phyloP scores from a whole-genome alignment of 2,113 vertebrate species.

The Paradoxurus hermaphroditus region DNA sequence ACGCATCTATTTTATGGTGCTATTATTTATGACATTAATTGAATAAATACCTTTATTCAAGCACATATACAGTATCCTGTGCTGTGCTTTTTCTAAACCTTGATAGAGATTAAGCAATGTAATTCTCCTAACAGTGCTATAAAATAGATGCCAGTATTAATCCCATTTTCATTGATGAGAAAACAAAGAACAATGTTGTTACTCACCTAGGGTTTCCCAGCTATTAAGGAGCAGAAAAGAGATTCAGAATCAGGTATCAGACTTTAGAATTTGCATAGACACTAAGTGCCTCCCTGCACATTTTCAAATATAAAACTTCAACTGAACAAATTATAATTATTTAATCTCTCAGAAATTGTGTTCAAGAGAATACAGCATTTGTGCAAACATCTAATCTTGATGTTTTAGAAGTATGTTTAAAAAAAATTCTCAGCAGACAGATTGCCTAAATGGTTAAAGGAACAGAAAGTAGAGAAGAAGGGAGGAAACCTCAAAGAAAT shows the following conservation, averaged over 20 bases:
- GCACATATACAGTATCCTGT: not conserved
- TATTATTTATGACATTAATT: slow-evolving; percentile 1
- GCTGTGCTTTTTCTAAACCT: not conserved
- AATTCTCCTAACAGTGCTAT: not conserved
- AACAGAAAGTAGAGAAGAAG: not conserved
- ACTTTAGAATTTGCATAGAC: not conserved
- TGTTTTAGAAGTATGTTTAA: not conserved
- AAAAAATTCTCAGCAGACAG: not conserved
- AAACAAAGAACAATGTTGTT: not conserved
- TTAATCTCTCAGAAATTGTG: not conserved
- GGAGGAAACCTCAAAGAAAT: not conserved
- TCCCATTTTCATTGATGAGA: not conserved
- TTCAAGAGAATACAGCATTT: not conserved
- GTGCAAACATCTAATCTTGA: not conserved
- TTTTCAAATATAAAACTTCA: not conserved
- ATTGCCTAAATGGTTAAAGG: not conserved
- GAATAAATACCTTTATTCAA: not conserved
- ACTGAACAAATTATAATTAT: not conserved
- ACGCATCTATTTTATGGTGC: not conserved
- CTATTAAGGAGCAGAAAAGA: not conserved
- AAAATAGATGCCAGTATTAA: not conserved
- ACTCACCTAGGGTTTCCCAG: not conserved
- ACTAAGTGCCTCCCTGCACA: not conserved
- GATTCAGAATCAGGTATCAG: not conserved
- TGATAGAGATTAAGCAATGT: not conserved